A percentile compares a stretch with the other conserved stretches of the same genome.
Conservation (phyloP, 1,140 invertebrate species). For the Nymphalis io region DNA sequence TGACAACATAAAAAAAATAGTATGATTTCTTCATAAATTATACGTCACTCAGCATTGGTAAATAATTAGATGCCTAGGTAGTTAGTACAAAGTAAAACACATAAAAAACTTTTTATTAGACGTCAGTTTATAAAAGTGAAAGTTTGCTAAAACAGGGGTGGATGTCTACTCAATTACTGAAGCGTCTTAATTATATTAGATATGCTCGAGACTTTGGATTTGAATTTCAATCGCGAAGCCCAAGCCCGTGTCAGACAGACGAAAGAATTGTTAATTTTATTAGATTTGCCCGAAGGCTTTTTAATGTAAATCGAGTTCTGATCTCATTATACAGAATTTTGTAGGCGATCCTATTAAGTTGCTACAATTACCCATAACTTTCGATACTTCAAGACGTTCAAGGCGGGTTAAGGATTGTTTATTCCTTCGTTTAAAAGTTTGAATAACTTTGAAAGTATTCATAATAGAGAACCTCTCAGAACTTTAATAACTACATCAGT, state of each 20-base stretch:
- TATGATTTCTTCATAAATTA: too few relatives aligned
- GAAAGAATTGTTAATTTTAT: conserved; percentile 77
- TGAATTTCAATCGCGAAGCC: conserved; percentile 74
- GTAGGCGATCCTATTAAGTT: conserved; percentile 42
- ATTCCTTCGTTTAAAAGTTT: conserved; percentile 38
- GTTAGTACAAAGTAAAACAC: conserved; percentile 29
- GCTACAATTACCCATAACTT: conserved; percentile 36
- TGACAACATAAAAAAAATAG: too few relatives aligned
- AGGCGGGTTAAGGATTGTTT: conserved; percentile 31
- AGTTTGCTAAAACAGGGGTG: conserved; percentile 56
- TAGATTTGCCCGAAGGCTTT: conserved; percentile 67
- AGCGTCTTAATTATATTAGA: conserved; percentile 77
- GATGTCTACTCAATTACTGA: conserved; percentile 75
- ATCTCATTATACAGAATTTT: conserved; percentile 54
- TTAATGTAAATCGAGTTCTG: conserved; percentile 69
- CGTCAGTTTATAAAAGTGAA: conserved; percentile 43
- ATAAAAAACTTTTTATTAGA: conserved; percentile 41
- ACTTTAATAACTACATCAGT: conserved; percentile 36
- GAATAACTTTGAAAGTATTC: conserved; percentile 40
- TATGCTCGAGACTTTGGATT: conserved; percentile 69
- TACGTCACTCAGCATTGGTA: neutral
- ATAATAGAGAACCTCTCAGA: conserved; percentile 31
- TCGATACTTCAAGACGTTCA: conserved; percentile 26
- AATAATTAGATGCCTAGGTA: conserved; percentile 10
- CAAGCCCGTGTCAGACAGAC: conserved; percentile 56